Evolutionary conservation across 2,888 invertebrate species (phyloP), one percentile per base, ranked within the genome.

Genomic region (Ommatoiulus sabulosus): DNA sequence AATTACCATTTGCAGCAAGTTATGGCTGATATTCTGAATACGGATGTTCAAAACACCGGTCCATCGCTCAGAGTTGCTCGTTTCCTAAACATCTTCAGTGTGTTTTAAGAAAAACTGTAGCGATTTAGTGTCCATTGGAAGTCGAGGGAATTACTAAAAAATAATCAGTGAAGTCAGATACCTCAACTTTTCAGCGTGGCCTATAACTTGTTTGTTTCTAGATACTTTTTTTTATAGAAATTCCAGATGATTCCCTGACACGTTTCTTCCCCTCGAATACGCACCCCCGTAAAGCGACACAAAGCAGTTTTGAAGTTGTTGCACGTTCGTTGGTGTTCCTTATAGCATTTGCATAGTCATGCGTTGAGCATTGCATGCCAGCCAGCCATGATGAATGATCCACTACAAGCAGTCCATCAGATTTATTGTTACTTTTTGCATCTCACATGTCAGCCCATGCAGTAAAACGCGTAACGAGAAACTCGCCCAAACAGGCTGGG

Each of bases 331-430:
- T 52, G 52, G 52, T 52, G 52, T 52, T 52, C 63, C 15, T 63
- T 63, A n/a, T 63, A 20, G n/a, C 63, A 63, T 63, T 63, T 63
- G 63, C 63, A 63, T 63, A 63, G 63, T 63, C 63, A 63, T 63
- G 63, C 63, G 63, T 63, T 63, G 63, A 63, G 20, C 63, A 63
- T 8, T 63, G n/a, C 20, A n/a, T 63, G 63, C 63, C 63, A 63
- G 63, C 63, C 63, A 63, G 63, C 63, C 20, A 63, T 63, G 63
- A 63, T 63, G 63, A 63, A 63, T 63, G 63, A 63, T 63, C n/a
- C 63, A 63, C 20, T 20, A 20, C 63, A 63, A 20, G 63, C 63
- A 63, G 63, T 63, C 63, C 63, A 63, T 63, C 63, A 63, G 20
- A 63, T 63, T 63, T 63, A 63, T 63, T 63, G 20, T 63, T 63